Percentiles rank a stretch among this genome's conserved stretches.
Conservation (phyloP, 2,797 vertebrate genomes). For the Parauchenoglanis punctatus region DNA sequence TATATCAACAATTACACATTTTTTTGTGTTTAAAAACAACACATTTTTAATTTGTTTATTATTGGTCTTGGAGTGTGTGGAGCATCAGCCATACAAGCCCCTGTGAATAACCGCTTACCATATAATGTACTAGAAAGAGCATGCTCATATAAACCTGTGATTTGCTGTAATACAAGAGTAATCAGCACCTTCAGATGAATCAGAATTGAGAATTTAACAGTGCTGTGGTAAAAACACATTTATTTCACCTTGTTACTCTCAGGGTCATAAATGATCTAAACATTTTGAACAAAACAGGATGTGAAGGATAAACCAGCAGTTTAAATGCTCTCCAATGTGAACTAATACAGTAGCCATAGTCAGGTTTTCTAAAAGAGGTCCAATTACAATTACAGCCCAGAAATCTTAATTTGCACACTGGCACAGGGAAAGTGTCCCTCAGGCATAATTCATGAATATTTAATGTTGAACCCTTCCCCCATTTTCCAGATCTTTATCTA, state of each 20-base stretch:
- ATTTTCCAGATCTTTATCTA: slow-evolving; percentile 22
- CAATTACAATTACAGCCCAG: slow-evolving; percentile 46
- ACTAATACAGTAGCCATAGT: background rate
- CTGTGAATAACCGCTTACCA: background rate
- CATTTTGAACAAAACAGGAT: background rate
- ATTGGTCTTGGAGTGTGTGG: background rate
- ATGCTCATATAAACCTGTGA: background rate
- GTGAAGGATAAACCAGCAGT: background rate
- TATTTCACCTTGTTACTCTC: background rate
- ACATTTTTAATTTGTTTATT: background rate
- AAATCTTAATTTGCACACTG: slow-evolving; percentile 40
- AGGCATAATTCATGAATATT: slow-evolving; percentile 44
- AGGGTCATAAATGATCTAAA: background rate
- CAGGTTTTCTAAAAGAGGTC: slow-evolving; percentile 13
- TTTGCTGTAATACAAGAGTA: background rate
- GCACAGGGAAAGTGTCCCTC: slow-evolving; percentile 38
- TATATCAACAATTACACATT: background rate
- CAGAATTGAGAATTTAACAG: background rate
- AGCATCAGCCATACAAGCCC: too few relatives aligned
- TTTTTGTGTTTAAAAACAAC: background rate
- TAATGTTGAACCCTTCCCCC: slow-evolving; percentile 24
- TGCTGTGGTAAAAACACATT: background rate
- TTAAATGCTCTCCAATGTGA: background rate
- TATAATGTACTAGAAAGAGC: background rate
- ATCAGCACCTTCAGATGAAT: background rate